Base-by-base conservation (phyloP, 2,797 vertebrate genomes). In the Cirrhinus mrigala region DNA sequence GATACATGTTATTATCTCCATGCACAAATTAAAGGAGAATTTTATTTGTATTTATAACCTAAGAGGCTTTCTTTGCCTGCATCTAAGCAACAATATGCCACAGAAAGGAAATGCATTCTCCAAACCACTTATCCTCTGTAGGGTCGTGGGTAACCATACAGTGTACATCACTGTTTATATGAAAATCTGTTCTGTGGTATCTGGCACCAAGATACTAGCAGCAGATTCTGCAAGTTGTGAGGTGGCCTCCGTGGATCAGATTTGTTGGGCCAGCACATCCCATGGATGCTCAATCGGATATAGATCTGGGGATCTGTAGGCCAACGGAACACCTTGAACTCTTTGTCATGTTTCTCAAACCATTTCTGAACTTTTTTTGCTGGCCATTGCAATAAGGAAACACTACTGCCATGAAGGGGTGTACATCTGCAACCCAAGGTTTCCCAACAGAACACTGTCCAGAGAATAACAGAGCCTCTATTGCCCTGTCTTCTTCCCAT, bases 1-100 rank as follows among this genome's bases (percentile, higher is more conserved):
- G 71, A 64, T 75, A 29, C 29, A 40, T 50, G 8, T 46, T 12
- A 75, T 83, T 52, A 52, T 81, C 33, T 54, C 33, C 8, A 24
- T 12, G 33, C 27, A 52, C 69, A 82, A 44, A 74, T 50, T 50
- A 62, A 66, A 52, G 18, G 18, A 74, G 44, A 75, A 70, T 29
- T 60, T 8, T 40, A 60, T 82, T 73, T 73, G 9, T n/a, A 60
- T 60, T 70, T 46, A 2, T 5, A 48, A 62, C 27, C 3, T 16
- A 60, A 50, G 56, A 62, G 58, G 54, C 44, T 64, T 6, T 71
- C 18, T 48, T 74, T 48, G 8, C 15, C 22, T 52, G 46, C 18
- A 24, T 62, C 22, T 66, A 64, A 29, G 15, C n/a, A 24, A 64
- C 24, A 64, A 24, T 29, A 64, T n/a, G 48, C 6, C n/a, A 40